Conservation (phyloP, 1,140 invertebrate genomes). For the Holotrichia oblita region DNA sequence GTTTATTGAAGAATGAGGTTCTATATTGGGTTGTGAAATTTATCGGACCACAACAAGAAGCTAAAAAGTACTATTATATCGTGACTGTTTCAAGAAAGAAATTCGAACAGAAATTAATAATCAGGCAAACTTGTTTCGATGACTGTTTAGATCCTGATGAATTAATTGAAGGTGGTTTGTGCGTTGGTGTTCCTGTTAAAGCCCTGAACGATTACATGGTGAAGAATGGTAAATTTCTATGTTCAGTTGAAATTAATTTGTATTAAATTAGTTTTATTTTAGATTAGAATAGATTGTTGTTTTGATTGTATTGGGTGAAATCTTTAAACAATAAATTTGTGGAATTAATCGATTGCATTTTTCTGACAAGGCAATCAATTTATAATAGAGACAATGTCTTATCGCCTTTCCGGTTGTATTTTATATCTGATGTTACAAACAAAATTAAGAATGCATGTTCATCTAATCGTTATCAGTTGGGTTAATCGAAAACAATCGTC, state of each 20-base stretch:
- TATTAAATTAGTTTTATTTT: too few species aligned
- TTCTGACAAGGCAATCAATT: too few species aligned
- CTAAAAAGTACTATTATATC: background rate
- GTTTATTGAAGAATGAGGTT: background rate
- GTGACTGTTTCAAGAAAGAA: background rate
- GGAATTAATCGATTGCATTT: too few species aligned
- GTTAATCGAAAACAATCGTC: too few species aligned
- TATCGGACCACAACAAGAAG: background rate
- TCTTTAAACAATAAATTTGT: too few species aligned
- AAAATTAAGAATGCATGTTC: too few species aligned
- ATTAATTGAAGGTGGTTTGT: background rate
- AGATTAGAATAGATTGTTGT: too few species aligned
- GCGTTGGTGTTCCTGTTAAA: background rate
- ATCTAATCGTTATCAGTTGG: too few species aligned
- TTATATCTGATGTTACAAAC: too few species aligned
- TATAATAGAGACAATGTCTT: too few species aligned
- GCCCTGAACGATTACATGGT: background rate
- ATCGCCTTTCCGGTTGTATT: too few species aligned
- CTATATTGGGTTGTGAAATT: background rate
- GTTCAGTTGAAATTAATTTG: background rate
- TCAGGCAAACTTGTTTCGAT: conserved; percentile 10
- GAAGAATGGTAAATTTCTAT: background rate
- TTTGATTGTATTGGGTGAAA: too few species aligned
- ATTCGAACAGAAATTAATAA: background rate
- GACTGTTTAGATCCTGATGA: background rate